A percentile compares a stretch with the other conserved stretches of the same genome.
phyloP scores from a whole-genome alignment of 2,113 vertebrate species.

The Regulus satrapa region DNA sequence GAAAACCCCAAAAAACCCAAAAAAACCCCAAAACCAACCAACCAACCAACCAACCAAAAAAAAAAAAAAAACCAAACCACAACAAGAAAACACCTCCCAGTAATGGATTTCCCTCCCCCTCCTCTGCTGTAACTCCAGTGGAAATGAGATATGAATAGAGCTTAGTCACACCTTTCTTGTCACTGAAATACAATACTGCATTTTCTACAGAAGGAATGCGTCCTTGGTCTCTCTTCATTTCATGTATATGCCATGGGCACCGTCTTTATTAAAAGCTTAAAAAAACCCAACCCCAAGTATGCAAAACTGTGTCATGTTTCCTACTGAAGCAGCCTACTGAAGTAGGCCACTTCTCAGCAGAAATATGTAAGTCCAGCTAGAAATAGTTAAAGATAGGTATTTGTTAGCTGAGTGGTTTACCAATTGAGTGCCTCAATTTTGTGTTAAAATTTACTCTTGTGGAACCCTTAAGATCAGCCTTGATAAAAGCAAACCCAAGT shows the following conservation, averaged over 20 bases:
- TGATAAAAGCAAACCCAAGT: not conserved
- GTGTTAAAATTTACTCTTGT: not conserved
- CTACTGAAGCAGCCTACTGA: not conserved
- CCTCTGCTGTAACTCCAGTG: fast-evolving
- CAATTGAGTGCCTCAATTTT: not conserved
- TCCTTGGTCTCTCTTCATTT: not conserved
- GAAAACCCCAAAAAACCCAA: not conserved
- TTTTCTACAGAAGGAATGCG: not conserved
- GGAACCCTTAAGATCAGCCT: not conserved
- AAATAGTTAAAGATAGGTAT: not conserved
- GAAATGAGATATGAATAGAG: not conserved
- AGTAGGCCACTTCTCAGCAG: not conserved
- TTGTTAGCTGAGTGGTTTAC: not conserved
- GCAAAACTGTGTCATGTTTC: not conserved
- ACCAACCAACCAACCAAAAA: too few species aligned
- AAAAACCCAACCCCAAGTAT: not conserved
- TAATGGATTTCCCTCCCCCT: fast-evolving
- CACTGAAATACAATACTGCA: not conserved
- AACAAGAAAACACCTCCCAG: too few species aligned
- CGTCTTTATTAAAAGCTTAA: not conserved
- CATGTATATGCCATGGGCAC: not conserved
- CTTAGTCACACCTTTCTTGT: not conserved
- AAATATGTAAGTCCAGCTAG: not conserved
- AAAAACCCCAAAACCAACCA: too few species aligned
- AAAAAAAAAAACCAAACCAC: too few species aligned